phyloP scores from a whole-genome alignment of 2,888 invertebrate species.

The Drosophila limbata region DNA sequence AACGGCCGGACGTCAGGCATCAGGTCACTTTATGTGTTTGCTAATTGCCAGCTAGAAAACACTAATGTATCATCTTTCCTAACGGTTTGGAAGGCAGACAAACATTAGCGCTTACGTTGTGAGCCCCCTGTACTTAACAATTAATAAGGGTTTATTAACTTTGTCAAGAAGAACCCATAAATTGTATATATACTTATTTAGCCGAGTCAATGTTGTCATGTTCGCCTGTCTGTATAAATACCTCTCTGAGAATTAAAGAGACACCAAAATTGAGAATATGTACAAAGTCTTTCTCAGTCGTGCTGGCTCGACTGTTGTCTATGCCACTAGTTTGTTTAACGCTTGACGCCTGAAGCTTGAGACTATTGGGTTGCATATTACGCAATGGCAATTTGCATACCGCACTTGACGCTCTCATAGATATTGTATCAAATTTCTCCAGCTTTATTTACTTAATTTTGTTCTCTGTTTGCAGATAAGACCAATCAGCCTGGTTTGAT shows the following conservation, averaged over 20 bases:
- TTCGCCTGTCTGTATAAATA: too few relatives aligned
- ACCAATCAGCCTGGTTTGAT: constrained; percentile 48
- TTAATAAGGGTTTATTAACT: neutral
- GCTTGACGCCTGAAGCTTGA: constrained; percentile 7
- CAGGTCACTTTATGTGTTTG: constrained; percentile 41
- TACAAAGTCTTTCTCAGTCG: neutral
- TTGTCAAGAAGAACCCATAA: neutral
- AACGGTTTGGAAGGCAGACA: constrained; percentile 30
- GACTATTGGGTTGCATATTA: constrained; percentile 37
- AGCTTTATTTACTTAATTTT: constrained; percentile 26
- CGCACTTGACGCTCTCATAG: constrained; percentile 20
- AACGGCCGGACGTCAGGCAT: constrained; percentile 13
- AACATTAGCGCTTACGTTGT: constrained; percentile 18
- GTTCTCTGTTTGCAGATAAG: constrained; percentile 56
- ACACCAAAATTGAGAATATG: too few relatives aligned
- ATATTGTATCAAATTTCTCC: constrained; percentile 29
- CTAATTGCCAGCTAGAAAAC: constrained; percentile 38
- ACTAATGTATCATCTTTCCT: constrained; percentile 43
- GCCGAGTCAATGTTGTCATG: too few relatives aligned
- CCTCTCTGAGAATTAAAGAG: too few relatives aligned
- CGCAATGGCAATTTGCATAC: constrained; percentile 31
- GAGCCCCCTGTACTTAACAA: neutral
- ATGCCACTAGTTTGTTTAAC: constrained; percentile 19
- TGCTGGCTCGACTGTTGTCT: neutral
- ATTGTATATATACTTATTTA: neutral